Evolutionary conservation across 2,797 vertebrate genomes (phyloP).

Genomic region (Sardinella longiceps): DNA sequence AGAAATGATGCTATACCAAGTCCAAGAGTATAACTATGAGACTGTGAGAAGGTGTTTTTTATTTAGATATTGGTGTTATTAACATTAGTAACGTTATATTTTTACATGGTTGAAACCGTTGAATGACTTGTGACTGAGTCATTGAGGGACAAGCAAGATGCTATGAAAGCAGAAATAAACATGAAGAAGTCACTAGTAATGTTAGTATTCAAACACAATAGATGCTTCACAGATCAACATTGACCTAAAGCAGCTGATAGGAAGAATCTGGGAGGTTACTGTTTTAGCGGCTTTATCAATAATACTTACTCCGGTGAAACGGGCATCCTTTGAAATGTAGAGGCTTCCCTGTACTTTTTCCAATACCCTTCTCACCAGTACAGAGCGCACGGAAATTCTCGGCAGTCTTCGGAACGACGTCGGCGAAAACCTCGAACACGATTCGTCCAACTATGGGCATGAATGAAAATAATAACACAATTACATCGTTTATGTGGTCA

Average conservation of each 20-base stretch:
- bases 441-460: constrained; percentile 83
- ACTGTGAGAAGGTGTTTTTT: background rate
- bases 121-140: no score
- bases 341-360: constrained; percentile 86
- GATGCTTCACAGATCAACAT: background rate
- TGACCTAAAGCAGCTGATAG: no score
- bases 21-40: background rate
- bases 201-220: background rate
- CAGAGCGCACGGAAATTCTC: constrained; percentile 96
- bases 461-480: background rate
- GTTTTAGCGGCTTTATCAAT: background rate
- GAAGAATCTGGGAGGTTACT: no score
- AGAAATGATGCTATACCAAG: background rate
- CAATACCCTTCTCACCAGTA: constrained; percentile 92
- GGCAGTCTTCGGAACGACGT: constrained; percentile 91
- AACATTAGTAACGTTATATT: no score
- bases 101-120: no score
- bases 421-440: constrained; percentile 91
- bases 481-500: no score
- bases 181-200: no score
- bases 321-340: constrained; percentile 97
- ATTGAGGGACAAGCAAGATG: no score
- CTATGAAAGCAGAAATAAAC: no score
- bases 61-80: no score
- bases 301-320: constrained; percentile 90